Evolutionary conservation across 2,888 invertebrate species (phyloP).

Genomic region (Volucella zonaria): DNA sequence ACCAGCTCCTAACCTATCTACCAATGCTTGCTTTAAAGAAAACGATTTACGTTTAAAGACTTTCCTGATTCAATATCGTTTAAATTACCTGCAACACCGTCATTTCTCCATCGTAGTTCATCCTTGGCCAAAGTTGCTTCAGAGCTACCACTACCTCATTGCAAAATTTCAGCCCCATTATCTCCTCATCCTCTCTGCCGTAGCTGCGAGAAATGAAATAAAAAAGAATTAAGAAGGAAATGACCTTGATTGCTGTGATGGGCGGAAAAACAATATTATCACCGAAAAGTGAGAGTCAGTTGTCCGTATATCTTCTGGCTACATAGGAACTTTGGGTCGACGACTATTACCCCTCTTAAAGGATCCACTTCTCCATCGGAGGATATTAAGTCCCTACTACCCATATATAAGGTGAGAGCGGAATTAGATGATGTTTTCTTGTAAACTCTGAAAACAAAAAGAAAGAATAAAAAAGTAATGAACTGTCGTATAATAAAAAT

Average conservation of each 20-base stretch:
- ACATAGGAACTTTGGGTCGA: conserved; percentile 88
- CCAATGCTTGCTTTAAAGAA: conserved; percentile 87
- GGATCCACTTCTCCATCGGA: conserved; percentile 88
- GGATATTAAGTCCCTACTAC: conserved; percentile 89
- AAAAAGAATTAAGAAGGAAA: background rate
- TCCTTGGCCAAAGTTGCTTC: conserved; percentile 89
- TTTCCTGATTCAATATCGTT: background rate
- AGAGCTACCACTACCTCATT: conserved; percentile 96
- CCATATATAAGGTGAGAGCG: conserved; percentile 90
- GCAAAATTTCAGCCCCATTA: conserved; percentile 97
- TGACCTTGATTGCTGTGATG: background rate
- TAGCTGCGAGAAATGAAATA: conserved; percentile 84
- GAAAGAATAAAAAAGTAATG: background rate
- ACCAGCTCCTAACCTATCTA: conserved; percentile 88
- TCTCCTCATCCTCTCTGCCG: conserved; percentile 97
- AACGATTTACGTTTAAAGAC: background rate
- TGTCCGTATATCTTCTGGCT: conserved; percentile 90
- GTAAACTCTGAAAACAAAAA: conserved; percentile 85
- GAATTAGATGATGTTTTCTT: conserved; percentile 93
- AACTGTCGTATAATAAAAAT: background rate
- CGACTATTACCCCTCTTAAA: conserved; percentile 93
- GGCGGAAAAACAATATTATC: conserved; percentile 75
- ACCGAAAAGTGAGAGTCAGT: conserved; percentile 94
- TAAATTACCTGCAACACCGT: conserved; percentile 88
- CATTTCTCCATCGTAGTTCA: conserved; percentile 83